A percentile compares a stretch with the other conserved stretches of the same genome.
These are phyloP conservation scores for Protaetia brevitarsis DNA, from an alignment of 1,140 invertebrate genomes.

Conservation along the genomic window DNA sequence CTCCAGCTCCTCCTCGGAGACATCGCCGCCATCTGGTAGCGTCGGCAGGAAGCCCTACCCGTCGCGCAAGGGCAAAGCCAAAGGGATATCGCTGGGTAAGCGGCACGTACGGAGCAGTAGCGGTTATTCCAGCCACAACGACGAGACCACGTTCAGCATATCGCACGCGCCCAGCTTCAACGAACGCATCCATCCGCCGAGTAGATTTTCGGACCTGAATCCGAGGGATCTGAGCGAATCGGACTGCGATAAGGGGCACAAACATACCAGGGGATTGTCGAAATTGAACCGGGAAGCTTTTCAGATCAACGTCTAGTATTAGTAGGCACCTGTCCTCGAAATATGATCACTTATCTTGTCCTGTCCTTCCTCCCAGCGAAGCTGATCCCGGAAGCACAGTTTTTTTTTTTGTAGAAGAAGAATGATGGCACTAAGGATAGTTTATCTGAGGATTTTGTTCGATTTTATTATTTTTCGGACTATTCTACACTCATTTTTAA, in stretches of 20 bases:
- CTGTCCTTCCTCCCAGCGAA: neutral
- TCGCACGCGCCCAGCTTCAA: constrained; percentile 70
- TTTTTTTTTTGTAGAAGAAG: neutral
- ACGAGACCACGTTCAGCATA: constrained; percentile 78
- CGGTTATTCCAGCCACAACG: constrained; percentile 74
- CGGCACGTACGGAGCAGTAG: constrained; percentile 68
- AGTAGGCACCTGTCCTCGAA: neutral
- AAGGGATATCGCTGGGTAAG: constrained; percentile 52
- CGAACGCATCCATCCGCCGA: constrained; percentile 71
- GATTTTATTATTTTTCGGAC: neutral
- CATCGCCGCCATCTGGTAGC: constrained; percentile 58
- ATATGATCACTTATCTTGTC: neutral
- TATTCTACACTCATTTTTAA: neutral
- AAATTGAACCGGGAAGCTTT: constrained; percentile 64
- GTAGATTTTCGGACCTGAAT: constrained; percentile 64
- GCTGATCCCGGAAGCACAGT: neutral
- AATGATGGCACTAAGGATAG: neutral
- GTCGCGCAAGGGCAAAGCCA: constrained; percentile 61
- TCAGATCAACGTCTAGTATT: constrained; percentile 63
- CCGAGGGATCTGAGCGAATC: constrained; percentile 52
- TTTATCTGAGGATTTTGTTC: neutral
- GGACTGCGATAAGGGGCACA: constrained; percentile 56
- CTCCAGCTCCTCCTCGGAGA: constrained; percentile 69
- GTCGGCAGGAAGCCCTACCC: constrained; percentile 64
- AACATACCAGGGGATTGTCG: constrained; percentile 50